A percentile compares a stretch with the other conserved stretches of the same genome.
Evolutionary conservation across 1,140 invertebrate species (phyloP).

Genomic region (Scaptomyza hsui): DNA sequence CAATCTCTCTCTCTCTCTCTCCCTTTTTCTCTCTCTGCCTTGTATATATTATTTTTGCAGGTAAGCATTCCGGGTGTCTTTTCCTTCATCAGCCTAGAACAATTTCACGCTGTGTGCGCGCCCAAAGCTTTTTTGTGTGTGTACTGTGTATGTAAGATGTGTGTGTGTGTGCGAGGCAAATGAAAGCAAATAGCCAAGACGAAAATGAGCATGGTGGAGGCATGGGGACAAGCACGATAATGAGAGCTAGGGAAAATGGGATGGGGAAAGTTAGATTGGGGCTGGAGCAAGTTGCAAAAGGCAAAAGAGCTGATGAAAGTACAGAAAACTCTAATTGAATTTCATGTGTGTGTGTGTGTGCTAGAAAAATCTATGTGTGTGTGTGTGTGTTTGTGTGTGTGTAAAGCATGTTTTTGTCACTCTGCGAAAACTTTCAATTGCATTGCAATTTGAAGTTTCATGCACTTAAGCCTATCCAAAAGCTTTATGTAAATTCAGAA

Average conservation of each 20-base stretch:
- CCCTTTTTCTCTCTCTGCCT: too few species aligned
- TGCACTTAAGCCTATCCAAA: background rate
- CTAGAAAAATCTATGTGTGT: background rate
- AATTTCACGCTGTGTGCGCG: constrained; percentile 62
- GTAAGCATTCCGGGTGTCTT: constrained; percentile 49
- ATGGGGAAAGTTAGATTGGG: too few species aligned
- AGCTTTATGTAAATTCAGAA: background rate
- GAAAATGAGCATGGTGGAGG: constrained; percentile 18
- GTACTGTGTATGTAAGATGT: constrained; percentile 19
- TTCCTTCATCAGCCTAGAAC: constrained; percentile 40
- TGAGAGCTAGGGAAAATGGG: background rate
- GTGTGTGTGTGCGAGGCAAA: constrained; percentile 39
- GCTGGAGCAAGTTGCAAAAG: constrained; percentile 2
- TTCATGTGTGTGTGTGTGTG: constrained; percentile 30
- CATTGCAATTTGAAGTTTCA: constrained; percentile 61
- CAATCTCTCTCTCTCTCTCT: background rate
- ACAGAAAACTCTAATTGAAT: constrained; percentile 76
- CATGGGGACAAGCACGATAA: constrained; percentile 8
- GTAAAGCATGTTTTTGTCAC: constrained; percentile 24
- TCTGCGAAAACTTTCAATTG: constrained; percentile 63
- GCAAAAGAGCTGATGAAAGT: constrained; percentile 61
- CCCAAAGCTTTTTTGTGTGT: constrained; percentile 25
- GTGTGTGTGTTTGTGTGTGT: background rate
- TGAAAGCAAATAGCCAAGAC: constrained; percentile 56
- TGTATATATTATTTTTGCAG: constrained; percentile 43